A percentile compares a stretch with the other conserved stretches of the same genome.
Evolutionary conservation across 2,888 invertebrate species (phyloP).

Genomic region (Tenthredo amoena): DNA sequence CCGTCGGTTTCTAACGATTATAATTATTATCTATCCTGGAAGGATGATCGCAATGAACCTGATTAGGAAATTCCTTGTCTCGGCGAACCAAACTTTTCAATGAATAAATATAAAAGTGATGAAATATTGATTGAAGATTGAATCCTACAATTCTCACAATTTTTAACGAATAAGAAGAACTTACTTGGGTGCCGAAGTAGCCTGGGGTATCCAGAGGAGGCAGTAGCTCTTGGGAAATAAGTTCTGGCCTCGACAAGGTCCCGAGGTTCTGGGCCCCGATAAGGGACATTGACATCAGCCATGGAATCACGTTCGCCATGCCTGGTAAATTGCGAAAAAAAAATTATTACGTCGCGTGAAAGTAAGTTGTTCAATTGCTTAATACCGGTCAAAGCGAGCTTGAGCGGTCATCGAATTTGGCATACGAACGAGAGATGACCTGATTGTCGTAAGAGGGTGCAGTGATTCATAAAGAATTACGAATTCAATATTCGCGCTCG

Average conservation of each 20-base stretch:
- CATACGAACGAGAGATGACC: neutral
- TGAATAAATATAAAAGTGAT: neutral
- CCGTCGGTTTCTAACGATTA: neutral
- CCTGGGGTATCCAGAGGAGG: constrained; percentile 60
- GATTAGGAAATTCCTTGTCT: neutral
- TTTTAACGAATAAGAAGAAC: neutral
- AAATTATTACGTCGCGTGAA: neutral
- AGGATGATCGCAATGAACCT: neutral
- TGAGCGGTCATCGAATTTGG: neutral
- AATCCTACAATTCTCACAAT: neutral
- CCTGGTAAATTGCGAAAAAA: constrained; percentile 63
- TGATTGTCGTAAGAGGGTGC: neutral
- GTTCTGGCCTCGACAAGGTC: constrained; percentile 62
- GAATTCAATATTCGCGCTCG: neutral
- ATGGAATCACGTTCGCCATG: constrained; percentile 73
- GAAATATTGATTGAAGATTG: neutral
- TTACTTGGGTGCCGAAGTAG: constrained; percentile 26
- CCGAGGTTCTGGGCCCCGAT: constrained; percentile 70
- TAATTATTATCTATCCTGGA: neutral
- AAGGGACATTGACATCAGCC: constrained; percentile 76
- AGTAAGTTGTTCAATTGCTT: constrained; percentile 11
- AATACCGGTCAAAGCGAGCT: neutral
- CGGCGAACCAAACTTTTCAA: neutral
- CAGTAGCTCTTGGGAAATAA: constrained; percentile 70
- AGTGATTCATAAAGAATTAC: neutral